Conservation (phyloP, 2,888 invertebrate genomes). For the Microchrysa polita region DNA sequence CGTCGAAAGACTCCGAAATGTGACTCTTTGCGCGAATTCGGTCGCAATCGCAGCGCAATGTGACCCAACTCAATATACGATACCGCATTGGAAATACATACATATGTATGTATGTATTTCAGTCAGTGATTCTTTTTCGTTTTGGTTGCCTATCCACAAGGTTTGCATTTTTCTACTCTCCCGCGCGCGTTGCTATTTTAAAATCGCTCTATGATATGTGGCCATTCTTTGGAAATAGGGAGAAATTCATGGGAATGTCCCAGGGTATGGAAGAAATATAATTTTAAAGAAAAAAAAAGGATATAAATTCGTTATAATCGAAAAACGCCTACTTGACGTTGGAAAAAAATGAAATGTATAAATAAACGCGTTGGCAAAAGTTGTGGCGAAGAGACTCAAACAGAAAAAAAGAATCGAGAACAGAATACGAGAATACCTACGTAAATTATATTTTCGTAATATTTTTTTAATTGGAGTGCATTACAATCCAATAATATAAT, state of each 20-base stretch:
- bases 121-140: not conserved
- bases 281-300: constrained; percentile 4
- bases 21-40: too few species aligned
- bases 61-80: not conserved
- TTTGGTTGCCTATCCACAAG: not conserved
- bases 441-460: too few species aligned
- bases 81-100: not conserved
- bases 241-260: constrained; percentile 3
- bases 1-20: too few species aligned
- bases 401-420: too few species aligned
- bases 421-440: too few species aligned
- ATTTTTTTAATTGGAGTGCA: not conserved
- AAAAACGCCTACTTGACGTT: constrained; percentile 1
- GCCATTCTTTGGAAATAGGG: not conserved
- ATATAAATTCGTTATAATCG: constrained; percentile 22
- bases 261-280: constrained; percentile 8
- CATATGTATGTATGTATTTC: too few species aligned
- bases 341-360: too few species aligned
- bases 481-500: too few species aligned
- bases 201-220: constrained; percentile 8
- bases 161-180: not conserved
- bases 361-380: too few species aligned
- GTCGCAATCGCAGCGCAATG: too few species aligned
- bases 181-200: constrained; percentile 15
- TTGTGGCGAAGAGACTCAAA: too few species aligned